A percentile compares a stretch with the other conserved stretches of the same genome.
Conservation (phyloP, 2,888 invertebrate species). For the Diadromus collaris region DNA sequence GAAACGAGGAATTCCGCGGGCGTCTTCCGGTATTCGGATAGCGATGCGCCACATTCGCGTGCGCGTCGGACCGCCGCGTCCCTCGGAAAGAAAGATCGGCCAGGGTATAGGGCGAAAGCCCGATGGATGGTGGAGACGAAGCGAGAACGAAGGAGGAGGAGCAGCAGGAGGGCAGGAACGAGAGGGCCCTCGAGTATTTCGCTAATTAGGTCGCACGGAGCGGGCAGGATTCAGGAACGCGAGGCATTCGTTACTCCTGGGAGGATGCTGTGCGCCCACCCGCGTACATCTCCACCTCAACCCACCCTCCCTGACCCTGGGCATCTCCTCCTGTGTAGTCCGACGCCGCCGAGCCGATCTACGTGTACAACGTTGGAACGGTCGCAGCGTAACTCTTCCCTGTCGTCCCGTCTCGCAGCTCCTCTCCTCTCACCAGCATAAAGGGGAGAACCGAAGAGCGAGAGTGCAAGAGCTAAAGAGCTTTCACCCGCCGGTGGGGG, state of each 20-base stretch:
- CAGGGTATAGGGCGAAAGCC: constrained; percentile 14
- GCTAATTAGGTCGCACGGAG: constrained; percentile 77
- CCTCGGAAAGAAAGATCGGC: constrained; percentile 53
- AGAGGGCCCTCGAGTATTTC: constrained; percentile 70
- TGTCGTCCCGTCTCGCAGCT: not conserved
- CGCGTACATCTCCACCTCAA: constrained; percentile 33
- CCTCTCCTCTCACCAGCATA: not conserved
- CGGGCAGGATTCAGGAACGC: constrained; percentile 76
- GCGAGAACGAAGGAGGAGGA: constrained; percentile 38
- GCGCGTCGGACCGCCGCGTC: constrained; percentile 52
- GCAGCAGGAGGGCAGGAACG: constrained; percentile 22
- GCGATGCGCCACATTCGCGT: constrained; percentile 70
- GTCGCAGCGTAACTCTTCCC: not conserved
- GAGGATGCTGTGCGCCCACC: constrained; percentile 57
- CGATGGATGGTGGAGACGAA: constrained; percentile 44
- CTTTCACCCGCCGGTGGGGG: constrained; percentile 27
- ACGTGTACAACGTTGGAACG: constrained; percentile 36
- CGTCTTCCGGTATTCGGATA: constrained; percentile 73
- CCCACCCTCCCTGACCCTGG: constrained; percentile 43
- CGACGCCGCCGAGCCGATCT: constrained; percentile 49
- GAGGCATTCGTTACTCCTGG: constrained; percentile 74
- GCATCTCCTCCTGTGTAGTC: constrained; percentile 7
- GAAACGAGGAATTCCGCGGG: constrained; percentile 69
- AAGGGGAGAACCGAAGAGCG: constrained; percentile 38
- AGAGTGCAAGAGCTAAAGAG: constrained; percentile 48